These are phyloP conservation scores for Hypotaenidia okinawae DNA, from an alignment of 2,797 vertebrate genomes.

Conservation along the genomic window DNA sequence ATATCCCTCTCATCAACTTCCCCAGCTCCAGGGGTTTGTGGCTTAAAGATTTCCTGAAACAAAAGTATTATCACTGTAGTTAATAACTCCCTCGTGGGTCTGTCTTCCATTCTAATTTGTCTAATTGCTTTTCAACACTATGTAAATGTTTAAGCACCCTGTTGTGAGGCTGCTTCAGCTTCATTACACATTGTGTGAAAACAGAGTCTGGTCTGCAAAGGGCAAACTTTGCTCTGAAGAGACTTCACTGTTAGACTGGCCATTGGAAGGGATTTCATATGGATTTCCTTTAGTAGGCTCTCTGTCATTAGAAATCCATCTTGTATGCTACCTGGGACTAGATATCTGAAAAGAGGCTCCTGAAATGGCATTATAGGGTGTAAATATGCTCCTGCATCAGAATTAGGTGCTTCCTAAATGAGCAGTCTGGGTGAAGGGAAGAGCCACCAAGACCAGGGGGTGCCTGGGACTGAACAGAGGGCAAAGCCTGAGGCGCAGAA, in stretches of 20 bases:
- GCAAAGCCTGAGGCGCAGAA: not conserved
- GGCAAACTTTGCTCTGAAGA: not conserved
- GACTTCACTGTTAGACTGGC: not conserved
- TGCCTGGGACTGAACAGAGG: not conserved
- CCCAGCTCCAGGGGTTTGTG: not conserved
- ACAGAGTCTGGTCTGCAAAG: conserved; percentile 3
- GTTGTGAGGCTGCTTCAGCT: not conserved
- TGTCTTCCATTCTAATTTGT: conserved; percentile 8
- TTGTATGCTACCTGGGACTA: not conserved
- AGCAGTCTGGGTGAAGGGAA: not conserved
- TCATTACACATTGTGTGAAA: not conserved
- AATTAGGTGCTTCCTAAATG: not conserved
- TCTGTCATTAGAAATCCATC: not conserved
- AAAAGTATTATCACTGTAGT: not conserved
- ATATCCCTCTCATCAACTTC: too few relatives aligned
- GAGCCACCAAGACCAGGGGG: not conserved
- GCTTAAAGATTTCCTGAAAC: not conserved
- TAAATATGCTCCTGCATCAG: not conserved
- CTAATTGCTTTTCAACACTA: not conserved
- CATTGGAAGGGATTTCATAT: conserved; percentile 28
- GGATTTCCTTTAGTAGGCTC: not conserved
- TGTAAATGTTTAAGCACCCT: conserved; percentile 5
- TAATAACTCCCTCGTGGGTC: not conserved
- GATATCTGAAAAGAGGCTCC: not conserved
- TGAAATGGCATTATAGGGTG: not conserved